phyloP scores from a whole-genome alignment of 2,888 invertebrate genomes.

The Thymelicus acteon region DNA sequence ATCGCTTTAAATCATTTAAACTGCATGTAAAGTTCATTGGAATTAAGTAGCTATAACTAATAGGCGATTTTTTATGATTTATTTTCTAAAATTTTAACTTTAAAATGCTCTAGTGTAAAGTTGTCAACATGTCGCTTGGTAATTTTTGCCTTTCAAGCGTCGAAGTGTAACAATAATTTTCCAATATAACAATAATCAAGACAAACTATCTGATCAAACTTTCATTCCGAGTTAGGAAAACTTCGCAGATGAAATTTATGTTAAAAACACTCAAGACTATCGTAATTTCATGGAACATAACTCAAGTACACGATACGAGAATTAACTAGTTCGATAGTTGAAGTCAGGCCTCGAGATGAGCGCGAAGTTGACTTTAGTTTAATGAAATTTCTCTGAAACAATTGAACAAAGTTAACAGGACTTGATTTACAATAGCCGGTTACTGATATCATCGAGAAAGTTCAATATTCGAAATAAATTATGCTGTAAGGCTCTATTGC shows the following conservation, averaged over 20 bases:
- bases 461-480: constrained; percentile 39
- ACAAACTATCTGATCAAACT: constrained; percentile 15
- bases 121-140: no score
- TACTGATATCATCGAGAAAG: constrained; percentile 43
- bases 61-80: no score
- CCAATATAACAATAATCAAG: no score
- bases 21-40: no score
- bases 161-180: no score
- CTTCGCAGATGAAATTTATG: constrained; percentile 29
- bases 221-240: constrained; percentile 13
- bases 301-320: constrained; percentile 33
- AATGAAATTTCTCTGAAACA: constrained; percentile 58
- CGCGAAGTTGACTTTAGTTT: constrained; percentile 48
- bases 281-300: constrained; percentile 35
- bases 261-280: constrained; percentile 37
- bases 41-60: no score
- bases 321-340: constrained; percentile 44
- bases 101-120: no score
- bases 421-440: constrained; percentile 46
- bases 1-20: no score
- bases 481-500: constrained; percentile 10
- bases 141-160: no score
- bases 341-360: constrained; percentile 41
- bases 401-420: constrained; percentile 50
- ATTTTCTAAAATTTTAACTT: no score